phyloP scores from a whole-genome alignment of 2,888 invertebrate species.

The Drosophila ezoana region DNA sequence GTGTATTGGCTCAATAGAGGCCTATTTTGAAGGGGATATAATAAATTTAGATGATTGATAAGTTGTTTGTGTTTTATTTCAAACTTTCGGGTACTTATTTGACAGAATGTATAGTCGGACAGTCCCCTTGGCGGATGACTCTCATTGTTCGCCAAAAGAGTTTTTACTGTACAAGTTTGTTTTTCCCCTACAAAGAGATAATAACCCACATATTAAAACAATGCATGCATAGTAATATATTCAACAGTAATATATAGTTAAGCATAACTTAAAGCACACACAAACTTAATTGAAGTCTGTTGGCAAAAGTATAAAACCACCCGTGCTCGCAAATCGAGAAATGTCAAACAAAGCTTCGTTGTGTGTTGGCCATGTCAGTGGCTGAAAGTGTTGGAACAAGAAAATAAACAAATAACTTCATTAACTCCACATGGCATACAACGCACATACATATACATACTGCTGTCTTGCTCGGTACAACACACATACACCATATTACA shows the following conservation, averaged over 20 bases:
- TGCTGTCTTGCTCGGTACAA: conserved; percentile 24
- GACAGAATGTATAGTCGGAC: no score
- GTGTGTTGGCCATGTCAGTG: conserved; percentile 24
- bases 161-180: no score
- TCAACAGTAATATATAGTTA: neutral
- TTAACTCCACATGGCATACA: conserved; percentile 70
- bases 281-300: neutral
- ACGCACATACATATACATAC: conserved; percentile 15
- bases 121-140: no score
- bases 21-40: no score
- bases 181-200: no score
- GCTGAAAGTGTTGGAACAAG: conserved; percentile 45
- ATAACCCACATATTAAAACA: no score
- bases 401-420: conserved; percentile 76
- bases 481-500: conserved; percentile 7
- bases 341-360: neutral
- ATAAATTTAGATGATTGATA: no score
- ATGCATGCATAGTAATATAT: neutral
- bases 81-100: no score
- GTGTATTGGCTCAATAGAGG: no score
- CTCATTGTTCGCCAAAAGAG: no score
- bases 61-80: no score
- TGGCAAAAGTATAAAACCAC: conserved; percentile 2
- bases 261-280: neutral
- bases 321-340: neutral